phyloP scores from a whole-genome alignment of 2,113 vertebrate species.

The Coreoperca whiteheadi region DNA sequence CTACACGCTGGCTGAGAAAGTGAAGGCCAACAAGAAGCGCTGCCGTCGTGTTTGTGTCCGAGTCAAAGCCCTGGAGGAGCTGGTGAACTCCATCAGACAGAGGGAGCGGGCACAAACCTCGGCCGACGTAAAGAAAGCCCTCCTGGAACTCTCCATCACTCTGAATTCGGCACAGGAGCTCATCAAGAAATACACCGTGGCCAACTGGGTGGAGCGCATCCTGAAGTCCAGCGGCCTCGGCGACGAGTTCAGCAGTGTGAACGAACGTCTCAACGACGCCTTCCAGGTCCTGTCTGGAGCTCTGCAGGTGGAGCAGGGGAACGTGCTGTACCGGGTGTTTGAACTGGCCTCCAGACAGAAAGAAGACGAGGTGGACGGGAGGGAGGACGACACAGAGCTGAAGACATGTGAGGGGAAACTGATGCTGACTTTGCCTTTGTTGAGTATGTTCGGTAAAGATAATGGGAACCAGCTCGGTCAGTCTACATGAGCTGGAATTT shows the following conservation, averaged over 20 bases:
- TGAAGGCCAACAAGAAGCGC: slow-evolving; percentile 87
- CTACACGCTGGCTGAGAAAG: slow-evolving; percentile 77
- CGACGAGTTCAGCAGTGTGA: slow-evolving; percentile 85
- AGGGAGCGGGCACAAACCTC: slow-evolving; percentile 13
- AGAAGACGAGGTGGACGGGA: slow-evolving; percentile 83
- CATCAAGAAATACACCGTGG: slow-evolving; percentile 81
- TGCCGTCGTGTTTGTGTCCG: slow-evolving; percentile 80
- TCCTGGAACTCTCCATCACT: slow-evolving; percentile 76
- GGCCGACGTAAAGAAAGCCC: slow-evolving; percentile 20
- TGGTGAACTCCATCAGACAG: slow-evolving; percentile 74
- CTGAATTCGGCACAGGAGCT: slow-evolving; percentile 77
- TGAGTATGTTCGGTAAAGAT: neutral
- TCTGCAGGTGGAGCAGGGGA: slow-evolving; percentile 83
- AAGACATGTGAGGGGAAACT: slow-evolving; percentile 67
- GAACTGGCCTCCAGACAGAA: slow-evolving; percentile 52
- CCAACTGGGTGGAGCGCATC: slow-evolving; percentile 78
- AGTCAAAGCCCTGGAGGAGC: slow-evolving; percentile 77
- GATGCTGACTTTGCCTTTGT: neutral
- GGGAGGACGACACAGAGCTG: slow-evolving; percentile 80
- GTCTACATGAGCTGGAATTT: neutral
- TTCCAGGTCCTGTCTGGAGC: slow-evolving; percentile 79
- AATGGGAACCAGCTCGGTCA: neutral
- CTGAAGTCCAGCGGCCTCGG: slow-evolving; percentile 68
- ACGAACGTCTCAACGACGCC: slow-evolving; percentile 84
- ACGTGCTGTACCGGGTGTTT: slow-evolving; percentile 66